Percentiles rank a stretch among this genome's conserved stretches.
These are phyloP conservation scores for Camelus bactrianus DNA, from an alignment of 2,113 vertebrate genomes.

Conservation along the genomic window DNA sequence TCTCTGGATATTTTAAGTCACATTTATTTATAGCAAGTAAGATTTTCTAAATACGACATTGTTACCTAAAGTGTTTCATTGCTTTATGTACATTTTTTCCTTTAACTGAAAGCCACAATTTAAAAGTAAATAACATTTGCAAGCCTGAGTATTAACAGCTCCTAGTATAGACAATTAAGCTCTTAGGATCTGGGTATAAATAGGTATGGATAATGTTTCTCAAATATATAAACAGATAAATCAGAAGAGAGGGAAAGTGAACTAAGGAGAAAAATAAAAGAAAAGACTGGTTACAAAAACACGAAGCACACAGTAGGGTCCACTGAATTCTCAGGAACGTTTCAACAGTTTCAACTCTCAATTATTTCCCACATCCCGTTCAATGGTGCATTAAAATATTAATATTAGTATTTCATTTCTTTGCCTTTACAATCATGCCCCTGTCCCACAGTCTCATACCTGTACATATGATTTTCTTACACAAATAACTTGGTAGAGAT, in stretches of 20 bases:
- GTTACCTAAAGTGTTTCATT: conserved; percentile 76
- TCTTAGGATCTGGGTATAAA: not conserved
- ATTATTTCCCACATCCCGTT: not conserved
- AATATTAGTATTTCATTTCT: not conserved
- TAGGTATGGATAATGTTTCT: not conserved
- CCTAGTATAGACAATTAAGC: conserved; percentile 28
- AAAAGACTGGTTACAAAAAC: not conserved
- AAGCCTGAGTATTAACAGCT: conserved; percentile 68
- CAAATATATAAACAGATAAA: not conserved
- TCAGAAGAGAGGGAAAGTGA: not conserved
- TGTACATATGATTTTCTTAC: not conserved
- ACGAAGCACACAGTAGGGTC: not conserved
- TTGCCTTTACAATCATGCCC: not conserved
- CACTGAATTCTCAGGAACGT: not conserved
- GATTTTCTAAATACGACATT: conserved; percentile 75
- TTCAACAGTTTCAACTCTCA: conserved; percentile 2
- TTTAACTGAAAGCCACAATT: conserved; percentile 79
- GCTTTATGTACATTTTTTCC: conserved; percentile 73
- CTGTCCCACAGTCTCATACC: not conserved
- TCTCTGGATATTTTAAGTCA: conserved; percentile 73
- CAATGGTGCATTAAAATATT: not conserved
- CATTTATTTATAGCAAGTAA: conserved; percentile 80
- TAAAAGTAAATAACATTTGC: conserved; percentile 74
- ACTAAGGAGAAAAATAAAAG: not conserved
- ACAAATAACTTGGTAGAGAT: not conserved